Evolutionary conservation across 2,888 invertebrate genomes (phyloP).

Genomic region (Caenorhabditis sulstoni): DNA sequence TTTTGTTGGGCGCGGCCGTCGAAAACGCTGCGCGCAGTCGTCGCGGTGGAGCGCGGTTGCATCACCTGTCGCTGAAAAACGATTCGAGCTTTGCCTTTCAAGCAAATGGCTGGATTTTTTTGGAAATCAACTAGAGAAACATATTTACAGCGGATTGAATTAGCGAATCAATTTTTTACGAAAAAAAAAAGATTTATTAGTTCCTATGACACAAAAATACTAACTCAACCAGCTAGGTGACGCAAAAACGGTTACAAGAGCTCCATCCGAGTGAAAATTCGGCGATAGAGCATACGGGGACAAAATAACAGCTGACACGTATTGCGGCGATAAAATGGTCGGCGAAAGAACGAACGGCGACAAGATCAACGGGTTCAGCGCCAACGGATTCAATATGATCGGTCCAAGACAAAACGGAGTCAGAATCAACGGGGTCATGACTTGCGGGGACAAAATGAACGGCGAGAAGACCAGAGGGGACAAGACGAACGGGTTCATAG

Average conservation of each 20-base stretch:
- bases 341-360: constrained; percentile 70
- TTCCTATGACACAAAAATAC: not conserved
- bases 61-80: too few species aligned
- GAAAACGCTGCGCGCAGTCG: too few species aligned
- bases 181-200: not conserved
- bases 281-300: constrained; percentile 66
- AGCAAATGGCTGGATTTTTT: too few species aligned
- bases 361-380: constrained; percentile 64
- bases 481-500: constrained; percentile 61
- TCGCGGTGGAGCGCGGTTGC: too few species aligned
- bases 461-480: constrained; percentile 67
- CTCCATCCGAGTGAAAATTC: constrained; percentile 45
- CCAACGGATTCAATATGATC: constrained; percentile 57
- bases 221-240: constrained; percentile 64
- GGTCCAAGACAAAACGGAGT: constrained; percentile 64
- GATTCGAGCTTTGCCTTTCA: too few species aligned
- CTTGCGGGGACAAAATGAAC: constrained; percentile 70
- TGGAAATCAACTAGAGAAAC: too few species aligned
- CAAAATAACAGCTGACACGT: constrained; percentile 58
- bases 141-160: too few species aligned
- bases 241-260: constrained; percentile 54
- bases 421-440: constrained; percentile 68
- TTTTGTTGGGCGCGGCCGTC: too few species aligned
- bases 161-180: too few species aligned
- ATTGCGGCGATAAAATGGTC: constrained; percentile 68